These are phyloP conservation scores for Syritta pipiens DNA, from an alignment of 2,888 invertebrate genomes.

Conservation along the genomic window DNA sequence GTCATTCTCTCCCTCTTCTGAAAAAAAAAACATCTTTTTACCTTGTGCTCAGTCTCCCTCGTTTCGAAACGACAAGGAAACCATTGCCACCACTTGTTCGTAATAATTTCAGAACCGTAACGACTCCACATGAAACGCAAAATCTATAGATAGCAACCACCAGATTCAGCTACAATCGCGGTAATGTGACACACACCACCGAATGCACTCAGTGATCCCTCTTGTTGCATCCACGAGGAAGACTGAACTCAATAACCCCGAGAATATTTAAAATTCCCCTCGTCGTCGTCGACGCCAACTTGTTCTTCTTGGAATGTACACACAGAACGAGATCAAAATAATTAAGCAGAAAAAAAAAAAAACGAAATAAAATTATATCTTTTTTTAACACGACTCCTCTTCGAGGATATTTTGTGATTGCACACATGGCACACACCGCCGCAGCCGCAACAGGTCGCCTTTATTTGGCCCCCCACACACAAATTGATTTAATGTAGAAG, in stretches of 20 bases:
- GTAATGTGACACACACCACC: slow-evolving; percentile 17
- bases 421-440: background rate
- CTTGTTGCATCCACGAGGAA: background rate
- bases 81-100: slow-evolving; percentile 7
- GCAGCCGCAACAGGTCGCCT: slow-evolving; percentile 20
- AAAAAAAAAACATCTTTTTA: background rate
- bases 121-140: background rate
- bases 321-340: slow-evolving; percentile 6
- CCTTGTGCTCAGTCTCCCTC: too few species aligned
- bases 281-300: background rate
- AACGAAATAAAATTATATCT: background rate
- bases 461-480: background rate
- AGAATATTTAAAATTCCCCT: slow-evolving; percentile 43
- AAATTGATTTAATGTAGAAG: slow-evolving; percentile 36
- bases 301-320: background rate
- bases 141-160: slow-evolving; percentile 3
- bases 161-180: background rate
- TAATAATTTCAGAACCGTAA: slow-evolving; percentile 20
- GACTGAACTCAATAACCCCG: slow-evolving; percentile 32
- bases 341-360: background rate
- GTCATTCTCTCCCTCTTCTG: background rate
- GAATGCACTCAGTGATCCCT: slow-evolving; percentile 1
- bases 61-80: too few species aligned
- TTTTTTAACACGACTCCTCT: slow-evolving; percentile 3
- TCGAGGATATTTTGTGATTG: background rate